Base-by-base conservation (phyloP, 2,888 invertebrate species). In the Thymelicus sylvestris region DNA sequence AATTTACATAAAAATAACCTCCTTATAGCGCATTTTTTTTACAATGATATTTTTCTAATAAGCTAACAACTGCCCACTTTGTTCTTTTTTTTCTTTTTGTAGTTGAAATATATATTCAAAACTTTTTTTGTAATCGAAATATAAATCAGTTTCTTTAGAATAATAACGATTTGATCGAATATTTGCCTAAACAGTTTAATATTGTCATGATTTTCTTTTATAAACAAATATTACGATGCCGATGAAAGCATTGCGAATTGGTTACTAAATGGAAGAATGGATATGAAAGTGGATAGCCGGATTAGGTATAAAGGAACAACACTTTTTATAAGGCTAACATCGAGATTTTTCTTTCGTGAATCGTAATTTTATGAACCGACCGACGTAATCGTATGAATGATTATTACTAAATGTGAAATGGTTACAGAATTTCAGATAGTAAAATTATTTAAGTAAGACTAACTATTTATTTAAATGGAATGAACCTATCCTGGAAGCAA, bases 191-290 rank as follows among this genome's bases (percentile, higher is more conserved):
- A 24, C 50, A 55, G 44, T 52, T 68, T 19, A 75, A 77, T 78
- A 79, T 73, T 80, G 82, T 86, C 86, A 86, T 86, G 88, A 85
- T 73, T 79, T 80, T 85, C 79, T 83, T 71, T 86, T 87, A 81
- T 84, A 76, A 80, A 76, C 82, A 85, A 89, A 89, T 84, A 81
- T 77, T 72, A 83, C 82, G 77, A 75, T 78, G 72, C 79, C 80
- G 85, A 82, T 44, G 91, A 91, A 91, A 91, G 91, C 90, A 91
- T 86, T 79, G 67, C 79, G 81, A 90, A 91, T 91, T 82, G 84
- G 79, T 82, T 84, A 83, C 83, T 78, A 84, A 87, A 87, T 85
- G 86, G 85, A 89, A 87, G 86, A 87, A 80, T 78, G 82, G 75
- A 75, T 80, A 83, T 79, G 85, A 88, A 89, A 88, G 86, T 83